These are phyloP conservation scores for Pogonocherus hispidulus DNA, from an alignment of 2,888 invertebrate species.

Conservation along the genomic window DNA sequence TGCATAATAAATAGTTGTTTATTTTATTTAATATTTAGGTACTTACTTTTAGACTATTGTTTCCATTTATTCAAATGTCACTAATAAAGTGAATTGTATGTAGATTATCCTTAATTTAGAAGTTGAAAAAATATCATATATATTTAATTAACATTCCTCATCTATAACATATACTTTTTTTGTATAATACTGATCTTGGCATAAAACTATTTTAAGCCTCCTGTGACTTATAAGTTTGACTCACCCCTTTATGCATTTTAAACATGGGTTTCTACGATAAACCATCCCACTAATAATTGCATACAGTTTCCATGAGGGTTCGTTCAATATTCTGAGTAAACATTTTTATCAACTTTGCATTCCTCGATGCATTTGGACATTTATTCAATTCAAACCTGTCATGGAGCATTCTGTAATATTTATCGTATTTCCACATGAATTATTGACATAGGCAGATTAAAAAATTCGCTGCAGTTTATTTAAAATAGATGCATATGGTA, in stretches of 20 bases:
- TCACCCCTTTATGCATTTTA: background rate
- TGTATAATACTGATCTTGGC: too few relatives aligned
- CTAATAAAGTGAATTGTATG: too few relatives aligned
- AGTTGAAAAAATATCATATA: too few relatives aligned
- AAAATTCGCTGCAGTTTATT: constrained; percentile 23
- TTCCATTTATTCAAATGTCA: too few relatives aligned
- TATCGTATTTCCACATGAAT: constrained; percentile 47
- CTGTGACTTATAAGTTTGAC: background rate
- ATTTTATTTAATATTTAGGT: too few relatives aligned
- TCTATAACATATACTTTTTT: too few relatives aligned
- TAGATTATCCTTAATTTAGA: too few relatives aligned
- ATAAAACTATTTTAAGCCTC: too few relatives aligned
- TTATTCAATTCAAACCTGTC: constrained; percentile 35
- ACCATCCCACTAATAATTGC: constrained; percentile 13
- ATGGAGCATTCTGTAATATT: constrained; percentile 33
- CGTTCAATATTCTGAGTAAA: constrained; percentile 39
- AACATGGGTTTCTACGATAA: constrained; percentile 8
- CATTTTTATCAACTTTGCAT: constrained; percentile 46
- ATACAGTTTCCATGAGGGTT: constrained; percentile 15
- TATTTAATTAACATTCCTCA: too few relatives aligned
- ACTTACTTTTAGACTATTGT: too few relatives aligned
- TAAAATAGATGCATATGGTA: constrained; percentile 6
- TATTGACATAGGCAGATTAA: constrained; percentile 30
- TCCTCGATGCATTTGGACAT: constrained; percentile 44
- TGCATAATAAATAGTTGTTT: too few relatives aligned